These are phyloP conservation scores for Phoenoteleia sp. DNA, from an alignment of 2,888 invertebrate species.

Conservation along the genomic window DNA sequence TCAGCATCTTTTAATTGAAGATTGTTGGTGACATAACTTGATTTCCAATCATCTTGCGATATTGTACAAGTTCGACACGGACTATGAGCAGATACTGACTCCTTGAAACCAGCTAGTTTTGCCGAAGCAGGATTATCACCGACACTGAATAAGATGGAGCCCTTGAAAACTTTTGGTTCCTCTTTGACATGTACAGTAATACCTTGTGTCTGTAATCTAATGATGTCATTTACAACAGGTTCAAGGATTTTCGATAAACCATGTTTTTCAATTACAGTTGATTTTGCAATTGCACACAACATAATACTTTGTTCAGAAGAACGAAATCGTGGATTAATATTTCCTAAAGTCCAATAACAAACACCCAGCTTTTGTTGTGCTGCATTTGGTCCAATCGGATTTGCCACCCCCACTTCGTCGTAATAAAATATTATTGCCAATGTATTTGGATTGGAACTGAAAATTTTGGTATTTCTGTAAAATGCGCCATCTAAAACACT, in stretches of 20 bases:
- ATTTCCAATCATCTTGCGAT: conserved; percentile 13
- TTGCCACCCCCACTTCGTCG: too few species aligned
- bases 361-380: conserved; percentile 70
- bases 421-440: too few species aligned
- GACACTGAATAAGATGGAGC: conserved; percentile 68
- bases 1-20: conserved; percentile 23
- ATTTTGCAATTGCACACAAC: conserved; percentile 38
- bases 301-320: background rate
- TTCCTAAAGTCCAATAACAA: conserved; percentile 74
- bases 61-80: conserved; percentile 59
- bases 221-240: conserved; percentile 56
- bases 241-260: conserved; percentile 8
- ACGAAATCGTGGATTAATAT: conserved; percentile 62
- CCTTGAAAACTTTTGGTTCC: conserved; percentile 58
- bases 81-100: conserved; percentile 57
- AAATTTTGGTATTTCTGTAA: conserved; percentile 65
- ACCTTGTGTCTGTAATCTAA: conserved; percentile 21
- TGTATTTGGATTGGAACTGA: too few species aligned
- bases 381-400: conserved; percentile 63
- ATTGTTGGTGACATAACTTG: background rate
- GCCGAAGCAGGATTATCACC: conserved; percentile 71
- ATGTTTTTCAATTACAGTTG: conserved; percentile 40
- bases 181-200: conserved; percentile 37
- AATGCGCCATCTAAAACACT: conserved; percentile 71
- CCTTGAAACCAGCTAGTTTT: conserved; percentile 68